Conservation (phyloP, 2,797 vertebrate species). For the Pseudomugil gertrudae region DNA sequence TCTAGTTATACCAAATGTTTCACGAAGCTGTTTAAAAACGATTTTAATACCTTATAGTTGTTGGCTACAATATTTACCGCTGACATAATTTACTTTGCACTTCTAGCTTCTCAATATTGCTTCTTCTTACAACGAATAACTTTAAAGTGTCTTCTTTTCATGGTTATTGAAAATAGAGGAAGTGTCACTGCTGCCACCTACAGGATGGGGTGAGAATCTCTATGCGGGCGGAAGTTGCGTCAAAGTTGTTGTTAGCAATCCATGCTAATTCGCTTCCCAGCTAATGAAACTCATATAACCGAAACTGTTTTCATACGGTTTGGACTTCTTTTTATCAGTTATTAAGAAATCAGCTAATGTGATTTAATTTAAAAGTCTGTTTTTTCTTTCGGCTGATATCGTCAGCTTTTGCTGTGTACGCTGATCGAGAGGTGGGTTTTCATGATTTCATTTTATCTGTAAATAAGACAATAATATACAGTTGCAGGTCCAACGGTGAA, state of each 20-base stretch:
- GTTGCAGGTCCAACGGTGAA: not conserved
- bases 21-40: not conserved
- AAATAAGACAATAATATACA: not conserved
- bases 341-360: not conserved
- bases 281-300: not conserved
- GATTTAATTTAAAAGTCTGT: no score
- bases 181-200: not conserved
- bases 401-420: no score
- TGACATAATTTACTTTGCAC: not conserved
- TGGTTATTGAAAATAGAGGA: not conserved
- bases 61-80: not conserved
- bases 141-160: not conserved
- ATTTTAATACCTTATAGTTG: conserved; percentile 17
- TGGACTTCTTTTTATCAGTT: not conserved
- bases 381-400: no score
- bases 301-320: no score
- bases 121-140: not conserved
- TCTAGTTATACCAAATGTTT: not conserved
- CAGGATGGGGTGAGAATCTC: conserved; percentile 12
- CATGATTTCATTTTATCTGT: no score
- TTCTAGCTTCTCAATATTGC: not conserved
- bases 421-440: no score
- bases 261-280: conserved; percentile 1
- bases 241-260: conserved; percentile 18
- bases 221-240: conserved; percentile 47